Base-by-base conservation (phyloP, 2,797 vertebrate genomes). In the Poeciliopsis presidionis region DNA sequence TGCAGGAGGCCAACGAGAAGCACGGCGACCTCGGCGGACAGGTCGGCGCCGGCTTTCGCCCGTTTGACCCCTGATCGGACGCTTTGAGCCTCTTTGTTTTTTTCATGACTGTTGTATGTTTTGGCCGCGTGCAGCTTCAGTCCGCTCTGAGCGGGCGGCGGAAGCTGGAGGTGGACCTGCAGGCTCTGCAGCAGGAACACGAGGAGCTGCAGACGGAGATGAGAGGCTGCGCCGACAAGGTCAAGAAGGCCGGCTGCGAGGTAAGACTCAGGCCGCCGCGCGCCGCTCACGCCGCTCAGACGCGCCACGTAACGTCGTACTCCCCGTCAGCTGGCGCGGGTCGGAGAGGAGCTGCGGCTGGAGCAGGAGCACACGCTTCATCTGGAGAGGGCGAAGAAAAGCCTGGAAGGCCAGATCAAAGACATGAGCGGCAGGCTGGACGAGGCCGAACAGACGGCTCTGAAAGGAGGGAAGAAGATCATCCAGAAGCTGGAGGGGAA, bases 161-260 rank as follows among this genome's bases (percentile, higher is more conserved):
- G 89, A 96, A 97, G 91, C 94, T 97, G 90, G 97, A 97, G 93
- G 94, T 94, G 87, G 96, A 97, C 72, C 77, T 96, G 16, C 96
- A 96, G 92, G 93, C 95, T 77, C 76, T 96, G 75, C 93, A 92
- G 79, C 95, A 96, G 74, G 96, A 96, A 89, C 95, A 96, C 0
- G 96, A 96, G 87, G 96, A 96, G 81, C 91, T 96, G 70, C 91
- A 94, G 76, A 90, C 77, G 2, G 95, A 96, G 82, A 82, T 95
- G 28, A 92, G 95, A 45, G 91, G 91, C 75, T 89, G 93, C 79
- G 92, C 91, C 12, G 96, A 97, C 74, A 94, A 94, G 93, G 90
- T 93, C 87, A 96, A 97, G 93, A 96, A 96, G 91, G 94, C 94
- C 84, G 86, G 89, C 87, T 95, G 91, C 72, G 96, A 96, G 95